These are phyloP conservation scores for Chrysolina haemoptera DNA, from an alignment of 2,888 invertebrate species.

Conservation along the genomic window DNA sequence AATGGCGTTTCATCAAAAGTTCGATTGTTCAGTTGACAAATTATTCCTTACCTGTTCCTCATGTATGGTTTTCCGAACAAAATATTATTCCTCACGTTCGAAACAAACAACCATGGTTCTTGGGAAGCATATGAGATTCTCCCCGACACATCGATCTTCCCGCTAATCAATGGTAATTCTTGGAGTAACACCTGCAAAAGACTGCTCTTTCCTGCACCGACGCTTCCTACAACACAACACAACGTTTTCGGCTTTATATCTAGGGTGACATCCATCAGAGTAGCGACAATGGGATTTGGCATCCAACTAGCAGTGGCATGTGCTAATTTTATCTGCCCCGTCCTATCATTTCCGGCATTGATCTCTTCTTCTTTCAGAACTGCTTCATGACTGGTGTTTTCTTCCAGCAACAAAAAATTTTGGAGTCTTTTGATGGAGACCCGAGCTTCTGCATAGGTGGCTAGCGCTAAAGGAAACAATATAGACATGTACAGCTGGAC, in stretches of 20 bases:
- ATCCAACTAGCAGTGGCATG: slow-evolving; percentile 60
- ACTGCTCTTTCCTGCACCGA: slow-evolving; percentile 81
- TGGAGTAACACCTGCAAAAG: slow-evolving; percentile 80
- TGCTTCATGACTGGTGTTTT: slow-evolving; percentile 46
- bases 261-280: slow-evolving; percentile 71
- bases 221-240: slow-evolving; percentile 73
- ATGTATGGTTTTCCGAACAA: slow-evolving; percentile 81
- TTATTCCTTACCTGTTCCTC: slow-evolving; percentile 67
- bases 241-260: slow-evolving; percentile 69
- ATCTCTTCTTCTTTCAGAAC: slow-evolving; percentile 37
- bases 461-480: slow-evolving; percentile 58
- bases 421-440: slow-evolving; percentile 60
- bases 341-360: neutral
- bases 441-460: slow-evolving; percentile 59
- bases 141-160: slow-evolving; percentile 77
- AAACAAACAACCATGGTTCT: slow-evolving; percentile 85
- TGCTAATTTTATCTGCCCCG: slow-evolving; percentile 47
- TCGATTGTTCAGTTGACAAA: no score
- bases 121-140: slow-evolving; percentile 81
- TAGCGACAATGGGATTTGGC: slow-evolving; percentile 60
- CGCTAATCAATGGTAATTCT: slow-evolving; percentile 77
- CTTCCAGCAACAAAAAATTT: slow-evolving; percentile 58
- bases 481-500: slow-evolving; percentile 70
- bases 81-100: slow-evolving; percentile 84
- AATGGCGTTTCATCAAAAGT: no score